phyloP scores from a whole-genome alignment of 2,888 invertebrate genomes.

The Eucera pruinosa region DNA sequence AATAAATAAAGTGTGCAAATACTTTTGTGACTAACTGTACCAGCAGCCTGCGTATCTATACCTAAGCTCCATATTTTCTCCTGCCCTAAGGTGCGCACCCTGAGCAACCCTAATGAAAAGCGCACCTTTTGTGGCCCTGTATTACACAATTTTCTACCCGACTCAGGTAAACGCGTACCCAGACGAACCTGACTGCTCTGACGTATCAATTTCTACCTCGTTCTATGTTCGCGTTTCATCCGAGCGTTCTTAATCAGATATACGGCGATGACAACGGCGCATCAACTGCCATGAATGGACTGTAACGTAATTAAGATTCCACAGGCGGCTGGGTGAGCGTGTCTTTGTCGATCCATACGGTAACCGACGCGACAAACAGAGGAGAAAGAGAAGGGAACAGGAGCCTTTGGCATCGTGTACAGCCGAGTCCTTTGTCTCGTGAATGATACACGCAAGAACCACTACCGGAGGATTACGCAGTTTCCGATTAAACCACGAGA shows the following conservation, averaged over 20 bases:
- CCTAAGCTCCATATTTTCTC: no score
- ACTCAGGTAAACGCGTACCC: slow-evolving; percentile 41
- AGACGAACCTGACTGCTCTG: neutral
- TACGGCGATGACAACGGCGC: slow-evolving; percentile 64
- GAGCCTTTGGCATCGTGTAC: slow-evolving; percentile 18
- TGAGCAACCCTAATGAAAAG: no score
- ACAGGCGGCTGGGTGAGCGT: slow-evolving; percentile 44
- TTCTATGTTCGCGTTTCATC: neutral
- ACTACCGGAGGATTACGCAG: slow-evolving; percentile 25
- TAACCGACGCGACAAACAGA: slow-evolving; percentile 16
- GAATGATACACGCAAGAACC: slow-evolving; percentile 50
- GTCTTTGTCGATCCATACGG: slow-evolving; percentile 36
- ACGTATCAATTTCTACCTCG: neutral
- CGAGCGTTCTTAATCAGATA: slow-evolving; percentile 64
- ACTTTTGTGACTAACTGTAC: no score
- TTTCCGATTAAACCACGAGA: slow-evolving; percentile 35
- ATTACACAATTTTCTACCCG: slow-evolving; percentile 15
- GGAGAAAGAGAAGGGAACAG: neutral
- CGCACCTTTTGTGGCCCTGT: no score
- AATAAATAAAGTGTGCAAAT: no score
- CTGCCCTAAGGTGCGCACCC: no score
- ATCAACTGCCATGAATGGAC: slow-evolving; percentile 73
- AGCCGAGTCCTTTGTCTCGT: slow-evolving; percentile 60
- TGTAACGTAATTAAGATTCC: slow-evolving; percentile 79
- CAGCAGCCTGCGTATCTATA: no score